Evolutionary conservation across 2,888 invertebrate species (phyloP), one percentile per base, ranked within the genome.

Genomic region (Tethea ocularis): DNA sequence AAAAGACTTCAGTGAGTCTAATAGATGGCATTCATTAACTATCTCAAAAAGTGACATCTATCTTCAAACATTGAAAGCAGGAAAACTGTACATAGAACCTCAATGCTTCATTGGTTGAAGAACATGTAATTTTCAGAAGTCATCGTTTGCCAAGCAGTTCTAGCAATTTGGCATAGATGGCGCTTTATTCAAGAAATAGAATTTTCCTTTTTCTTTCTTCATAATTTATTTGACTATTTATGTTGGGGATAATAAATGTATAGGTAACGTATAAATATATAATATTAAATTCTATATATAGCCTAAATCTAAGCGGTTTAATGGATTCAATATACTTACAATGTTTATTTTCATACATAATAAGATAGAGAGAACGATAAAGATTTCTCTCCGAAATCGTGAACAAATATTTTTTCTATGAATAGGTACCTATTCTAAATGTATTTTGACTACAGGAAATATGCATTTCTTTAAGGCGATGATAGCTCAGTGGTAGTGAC

Each of bases 401-500:
- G 38, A n/a, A 1, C 20, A 2, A 41, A 10, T 20, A 8, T 46
- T 46, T 20, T 46, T 3, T 33, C n/a, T n/a, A n/a, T n/a, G n/a
- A n/a, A n/a, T n/a, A n/a, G 1, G 17, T 7, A 17, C 6, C 6
- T 41, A 20, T 46, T 46, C 46, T 46, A 10, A 46, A 46, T 46
- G 8, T 46, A 46, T 46, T 20, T 54, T 36, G 11, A 54, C 33
- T 17, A 26, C 33, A 54, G 54, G 36, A 54, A 54, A 54, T 36
- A 22, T 17, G 33, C n/a, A 54, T 33, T 33, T 33, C n/a, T n/a
- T n/a, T n/a, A n/a, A n/a, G n/a, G n/a, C n/a, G n/a, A n/a, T n/a
- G n/a, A n/a, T n/a, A n/a, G n/a, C n/a, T n/a, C n/a, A n/a, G n/a
- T n/a, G n/a, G n/a, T n/a, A n/a, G n/a, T n/a, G n/a, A n/a, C n/a